Percentiles rank a stretch among this genome's conserved stretches.
phyloP scores from a whole-genome alignment of 2,797 vertebrate genomes.

The Phyllotis vaccarum region DNA sequence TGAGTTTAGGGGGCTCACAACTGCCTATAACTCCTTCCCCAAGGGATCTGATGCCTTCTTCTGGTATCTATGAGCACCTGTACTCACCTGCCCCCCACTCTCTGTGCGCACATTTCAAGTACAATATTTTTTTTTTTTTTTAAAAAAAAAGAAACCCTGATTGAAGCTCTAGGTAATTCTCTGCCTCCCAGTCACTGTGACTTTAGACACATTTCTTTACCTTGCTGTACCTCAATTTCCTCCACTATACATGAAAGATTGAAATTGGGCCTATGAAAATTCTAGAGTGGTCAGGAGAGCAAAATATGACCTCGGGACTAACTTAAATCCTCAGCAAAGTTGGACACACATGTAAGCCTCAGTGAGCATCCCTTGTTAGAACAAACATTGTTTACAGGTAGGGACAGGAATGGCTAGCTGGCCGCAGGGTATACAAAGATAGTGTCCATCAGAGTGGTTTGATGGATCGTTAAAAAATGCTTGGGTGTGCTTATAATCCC shows the following conservation, averaged over 20 bases:
- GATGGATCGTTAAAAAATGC: neutral
- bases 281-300: neutral
- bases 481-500: neutral
- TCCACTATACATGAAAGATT: neutral
- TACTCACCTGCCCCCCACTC: no score
- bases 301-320: neutral
- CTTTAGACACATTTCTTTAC: neutral
- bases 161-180: neutral
- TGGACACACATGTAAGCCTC: neutral
- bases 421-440: neutral
- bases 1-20: neutral
- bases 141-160: neutral
- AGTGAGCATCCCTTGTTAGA: neutral
- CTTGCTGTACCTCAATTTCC: constrained; percentile 18
- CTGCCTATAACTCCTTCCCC: neutral
- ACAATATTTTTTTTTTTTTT: neutral
- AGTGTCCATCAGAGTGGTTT: neutral
- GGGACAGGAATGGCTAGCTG: neutral
- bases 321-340: neutral
- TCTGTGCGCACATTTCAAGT: neutral
- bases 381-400: neutral
- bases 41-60: neutral
- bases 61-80: neutral
- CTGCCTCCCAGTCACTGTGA: neutral
- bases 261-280: neutral